Evolutionary conservation across 1,140 invertebrate genomes (phyloP).

Genomic region (Lordiphosa collinella): DNA sequence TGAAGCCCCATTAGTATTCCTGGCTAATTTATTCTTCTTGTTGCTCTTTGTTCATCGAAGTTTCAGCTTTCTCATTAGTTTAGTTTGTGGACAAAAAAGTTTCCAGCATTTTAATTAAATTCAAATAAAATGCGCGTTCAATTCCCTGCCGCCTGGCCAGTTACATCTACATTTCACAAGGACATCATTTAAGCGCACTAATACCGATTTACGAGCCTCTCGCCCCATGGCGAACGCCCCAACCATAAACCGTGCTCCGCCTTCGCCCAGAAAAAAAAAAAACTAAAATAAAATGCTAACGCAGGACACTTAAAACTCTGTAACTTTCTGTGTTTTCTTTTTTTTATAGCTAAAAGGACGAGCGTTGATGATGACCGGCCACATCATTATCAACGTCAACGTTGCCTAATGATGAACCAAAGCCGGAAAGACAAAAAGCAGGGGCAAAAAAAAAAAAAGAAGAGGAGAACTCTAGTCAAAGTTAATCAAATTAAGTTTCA

Average conservation of each 20-base stretch:
- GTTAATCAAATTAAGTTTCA: conserved; percentile 75
- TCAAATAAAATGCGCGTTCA: conserved; percentile 44
- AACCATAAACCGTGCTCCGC: conserved; percentile 32
- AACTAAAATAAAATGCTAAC: conserved; percentile 58
- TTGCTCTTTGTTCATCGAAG: too few relatives aligned
- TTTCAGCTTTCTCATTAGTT: neutral
- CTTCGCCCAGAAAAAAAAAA: conserved; percentile 31
- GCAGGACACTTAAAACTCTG: conserved; percentile 58
- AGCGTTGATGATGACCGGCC: conserved; percentile 46
- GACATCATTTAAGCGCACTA: conserved; percentile 50
- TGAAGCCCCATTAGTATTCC: too few relatives aligned
- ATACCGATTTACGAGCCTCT: conserved; percentile 57
- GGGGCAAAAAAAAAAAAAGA: conserved; percentile 26
- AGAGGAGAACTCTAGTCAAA: conserved; percentile 43
- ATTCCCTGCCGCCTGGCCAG: conserved; percentile 21
- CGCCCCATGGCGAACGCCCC: conserved; percentile 33
- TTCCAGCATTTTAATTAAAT: conserved; percentile 57
- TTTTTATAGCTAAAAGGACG: conserved; percentile 35
- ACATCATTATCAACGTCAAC: conserved; percentile 62
- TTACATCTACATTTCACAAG: conserved; percentile 21
- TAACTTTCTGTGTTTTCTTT: conserved; percentile 29
- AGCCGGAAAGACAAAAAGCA: conserved; percentile 62
- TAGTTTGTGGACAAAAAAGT: conserved; percentile 11
- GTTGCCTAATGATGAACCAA: conserved; percentile 52
- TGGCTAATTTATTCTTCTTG: too few relatives aligned